Base-by-base conservation (phyloP, 2,113 vertebrate genomes). In the Lophius piscatorius region DNA sequence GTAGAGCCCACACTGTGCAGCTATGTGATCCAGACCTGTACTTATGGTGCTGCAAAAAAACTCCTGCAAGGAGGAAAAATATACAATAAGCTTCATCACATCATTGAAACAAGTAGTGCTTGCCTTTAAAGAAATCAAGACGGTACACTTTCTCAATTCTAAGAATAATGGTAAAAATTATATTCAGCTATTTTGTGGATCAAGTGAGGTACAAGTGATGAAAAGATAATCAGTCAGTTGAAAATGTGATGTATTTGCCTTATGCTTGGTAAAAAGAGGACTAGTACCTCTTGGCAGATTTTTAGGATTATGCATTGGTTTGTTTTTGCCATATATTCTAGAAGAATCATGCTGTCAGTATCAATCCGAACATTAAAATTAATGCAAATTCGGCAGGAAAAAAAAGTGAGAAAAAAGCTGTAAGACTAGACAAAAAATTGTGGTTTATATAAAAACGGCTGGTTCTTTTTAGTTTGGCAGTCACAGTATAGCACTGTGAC, bases 61-160 rank as follows among this genome's bases (percentile, higher is more conserved):
- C 78, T 88, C 94, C 94, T 95, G 91, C 81, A 92, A 90, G 84
- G 83, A 84, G 5, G 68, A 14, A 89, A 80, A 78, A 86, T 22
- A 76, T 11, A 80, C 5, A 28, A 79, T 83, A 76, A 82, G 78
- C 55, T 48, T 81, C 20, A 65, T 49, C 42, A 78, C 58, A 52
- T 70, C 55, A 59, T 0, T 45, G 21, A 57, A 55, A 62, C 23
- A 24, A 31, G 47, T 9, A 18, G 9, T 24, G 18, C 20, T 49
- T 18, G 12, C 58, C 4, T 20, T 16, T n/a, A n/a, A n/a, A 33
- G 48, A 65, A 16, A 17, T 5, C 23, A 21, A 24, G 34, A 35
- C 22, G 9, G 26, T 5, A 28, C 9, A 31, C 11, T 10, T 6
- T 31, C 39, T 26, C 4, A 51, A 9, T 42, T 6, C 23, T 14